phyloP scores from a whole-genome alignment of 2,113 vertebrate genomes.

The Machaerirhynchus nigripectus region DNA sequence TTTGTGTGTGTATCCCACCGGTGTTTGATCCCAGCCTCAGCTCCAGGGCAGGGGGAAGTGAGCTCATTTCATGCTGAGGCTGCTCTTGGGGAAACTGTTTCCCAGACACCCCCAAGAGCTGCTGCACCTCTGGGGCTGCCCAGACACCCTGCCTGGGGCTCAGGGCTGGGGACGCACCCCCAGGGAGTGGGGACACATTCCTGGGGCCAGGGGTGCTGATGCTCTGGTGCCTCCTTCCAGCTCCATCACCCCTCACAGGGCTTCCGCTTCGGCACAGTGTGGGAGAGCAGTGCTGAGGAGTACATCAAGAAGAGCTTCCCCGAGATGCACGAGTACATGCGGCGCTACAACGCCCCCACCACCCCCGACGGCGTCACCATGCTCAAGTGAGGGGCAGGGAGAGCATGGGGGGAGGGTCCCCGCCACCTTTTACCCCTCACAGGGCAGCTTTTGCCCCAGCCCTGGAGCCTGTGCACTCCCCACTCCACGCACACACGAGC shows the following conservation, averaged over 20 bases:
- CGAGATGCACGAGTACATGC: conserved; percentile 87
- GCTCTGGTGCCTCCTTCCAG: conserved; percentile 64
- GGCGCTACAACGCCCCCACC: conserved; percentile 84
- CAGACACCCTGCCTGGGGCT: neutral
- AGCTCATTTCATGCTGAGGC: accelerated
- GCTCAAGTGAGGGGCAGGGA: conserved; percentile 82
- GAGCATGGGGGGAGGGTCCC: accelerated
- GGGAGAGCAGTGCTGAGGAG: conserved; percentile 92
- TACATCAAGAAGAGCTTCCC: conserved; percentile 94
- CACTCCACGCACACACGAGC: accelerated
- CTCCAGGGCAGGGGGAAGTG: neutral
- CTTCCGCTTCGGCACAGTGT: conserved; percentile 88
- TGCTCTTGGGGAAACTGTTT: neutral
- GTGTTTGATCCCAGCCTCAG: neutral
- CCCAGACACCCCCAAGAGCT: neutral
- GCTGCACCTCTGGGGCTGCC: neutral
- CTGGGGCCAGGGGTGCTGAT: neutral
- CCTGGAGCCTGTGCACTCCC: neutral
- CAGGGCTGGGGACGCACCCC: neutral
- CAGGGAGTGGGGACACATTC: neutral
- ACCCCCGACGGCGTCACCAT: conserved; percentile 84
- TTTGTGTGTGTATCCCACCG: neutral
- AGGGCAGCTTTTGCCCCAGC: neutral
- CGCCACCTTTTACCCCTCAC: neutral
- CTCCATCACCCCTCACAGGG: conserved; percentile 88